Evolutionary conservation across 2,797 vertebrate genomes (phyloP).

Genomic region (Menidia menidia): DNA sequence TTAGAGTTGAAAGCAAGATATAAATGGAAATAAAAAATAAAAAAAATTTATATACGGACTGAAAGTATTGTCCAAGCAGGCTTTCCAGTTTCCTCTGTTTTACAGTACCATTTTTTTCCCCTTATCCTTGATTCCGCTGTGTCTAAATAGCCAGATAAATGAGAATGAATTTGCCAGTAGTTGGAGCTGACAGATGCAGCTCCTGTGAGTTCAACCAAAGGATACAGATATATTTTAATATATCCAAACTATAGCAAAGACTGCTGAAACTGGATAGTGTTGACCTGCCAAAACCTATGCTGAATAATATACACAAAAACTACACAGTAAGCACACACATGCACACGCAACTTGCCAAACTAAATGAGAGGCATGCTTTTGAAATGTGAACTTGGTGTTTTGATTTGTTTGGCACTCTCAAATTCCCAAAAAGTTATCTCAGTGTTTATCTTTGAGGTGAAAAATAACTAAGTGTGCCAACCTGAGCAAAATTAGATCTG

Average conservation of each 20-base stretch:
- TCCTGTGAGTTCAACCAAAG: constrained; percentile 68
- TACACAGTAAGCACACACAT: constrained; percentile 61
- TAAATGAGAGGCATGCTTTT: constrained; percentile 72
- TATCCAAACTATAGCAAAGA: constrained; percentile 53
- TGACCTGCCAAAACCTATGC: constrained; percentile 67
- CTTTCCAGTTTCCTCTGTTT: constrained; percentile 48
- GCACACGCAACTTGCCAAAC: constrained; percentile 67
- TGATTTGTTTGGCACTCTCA: constrained; percentile 75
- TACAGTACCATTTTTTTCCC: constrained; percentile 50
- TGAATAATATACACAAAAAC: constrained; percentile 69
- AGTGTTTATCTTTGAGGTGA: constrained; percentile 57
- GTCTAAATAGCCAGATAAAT: constrained; percentile 57
- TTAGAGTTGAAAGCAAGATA: constrained; percentile 46
- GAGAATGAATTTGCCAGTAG: constrained; percentile 46
- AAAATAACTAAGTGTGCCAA: constrained; percentile 67
- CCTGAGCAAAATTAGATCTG: constrained; percentile 67
- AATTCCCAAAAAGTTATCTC: constrained; percentile 72
- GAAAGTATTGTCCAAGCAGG: constrained; percentile 38
- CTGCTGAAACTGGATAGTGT: constrained; percentile 52
- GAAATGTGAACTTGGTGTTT: constrained; percentile 75
- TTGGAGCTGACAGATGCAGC: constrained; percentile 56
- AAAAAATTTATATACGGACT: constrained; percentile 30
- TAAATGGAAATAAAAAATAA: constrained; percentile 25
- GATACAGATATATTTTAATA: constrained; percentile 57
- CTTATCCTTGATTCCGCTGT: constrained; percentile 54